A percentile compares a stretch with the other conserved stretches of the same genome.
These are phyloP conservation scores for Lasioglossum figueresi DNA, from an alignment of 2,888 invertebrate genomes.

Conservation along the genomic window DNA sequence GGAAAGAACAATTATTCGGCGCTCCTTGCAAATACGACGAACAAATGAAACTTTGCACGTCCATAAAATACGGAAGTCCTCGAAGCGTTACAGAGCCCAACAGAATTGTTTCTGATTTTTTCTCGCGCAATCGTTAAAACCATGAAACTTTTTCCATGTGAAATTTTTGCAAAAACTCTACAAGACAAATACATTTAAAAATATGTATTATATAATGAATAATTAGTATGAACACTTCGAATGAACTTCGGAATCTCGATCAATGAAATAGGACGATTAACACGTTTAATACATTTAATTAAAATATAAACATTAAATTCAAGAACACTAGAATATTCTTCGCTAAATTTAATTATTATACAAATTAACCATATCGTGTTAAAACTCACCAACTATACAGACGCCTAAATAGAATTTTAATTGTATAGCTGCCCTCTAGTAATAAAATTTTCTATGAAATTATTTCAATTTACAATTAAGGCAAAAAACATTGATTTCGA, in stretches of 20 bases:
- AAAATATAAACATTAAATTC: too few relatives aligned
- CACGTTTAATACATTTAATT: too few relatives aligned
- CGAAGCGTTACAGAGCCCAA: background rate
- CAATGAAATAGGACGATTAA: background rate
- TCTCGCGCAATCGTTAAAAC: background rate
- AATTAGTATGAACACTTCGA: background rate
- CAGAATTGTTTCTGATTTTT: background rate
- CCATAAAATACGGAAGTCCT: background rate
- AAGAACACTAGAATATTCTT: too few relatives aligned
- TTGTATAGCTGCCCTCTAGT: too few relatives aligned
- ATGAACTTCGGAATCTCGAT: background rate
- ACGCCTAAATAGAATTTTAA: too few relatives aligned
- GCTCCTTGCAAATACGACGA: background rate
- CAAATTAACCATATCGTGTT: too few relatives aligned
- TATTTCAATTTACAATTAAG: too few relatives aligned
- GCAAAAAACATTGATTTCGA: background rate
- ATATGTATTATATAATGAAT: background rate
- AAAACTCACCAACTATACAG: too few relatives aligned
- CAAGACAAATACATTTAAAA: background rate
- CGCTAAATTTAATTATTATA: too few relatives aligned
- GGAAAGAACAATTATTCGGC: constrained; percentile 19
- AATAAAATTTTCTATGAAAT: too few relatives aligned
- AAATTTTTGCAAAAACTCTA: background rate
- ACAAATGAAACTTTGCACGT: background rate
- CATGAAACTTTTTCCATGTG: background rate